phyloP scores from a whole-genome alignment of 2,797 vertebrate genomes.

The Emydoidea blandingii region DNA sequence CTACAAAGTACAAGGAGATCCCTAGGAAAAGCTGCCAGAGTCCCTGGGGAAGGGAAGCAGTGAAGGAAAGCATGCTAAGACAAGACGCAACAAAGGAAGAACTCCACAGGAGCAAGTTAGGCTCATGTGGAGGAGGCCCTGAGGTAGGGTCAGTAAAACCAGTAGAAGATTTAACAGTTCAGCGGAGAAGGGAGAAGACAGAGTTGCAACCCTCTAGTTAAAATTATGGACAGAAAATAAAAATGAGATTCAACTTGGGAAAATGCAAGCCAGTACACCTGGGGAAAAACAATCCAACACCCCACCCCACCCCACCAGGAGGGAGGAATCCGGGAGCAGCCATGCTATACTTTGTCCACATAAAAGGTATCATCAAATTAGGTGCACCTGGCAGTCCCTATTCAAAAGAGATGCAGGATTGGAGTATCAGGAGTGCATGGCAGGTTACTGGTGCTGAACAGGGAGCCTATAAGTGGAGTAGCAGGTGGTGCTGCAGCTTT shows the following conservation, averaged over 20 bases:
- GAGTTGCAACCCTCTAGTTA: not conserved
- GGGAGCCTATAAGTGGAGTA: not conserved
- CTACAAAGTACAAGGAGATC: too few species aligned
- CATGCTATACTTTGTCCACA: not conserved
- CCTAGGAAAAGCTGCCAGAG: too few species aligned
- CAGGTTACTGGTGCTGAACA: not conserved
- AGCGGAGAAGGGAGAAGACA: too few species aligned
- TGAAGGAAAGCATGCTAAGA: too few species aligned
- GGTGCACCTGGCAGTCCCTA: not conserved
- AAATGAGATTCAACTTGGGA: not conserved
- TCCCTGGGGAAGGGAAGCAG: too few species aligned
- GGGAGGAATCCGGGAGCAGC: not conserved
- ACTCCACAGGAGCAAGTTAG: too few species aligned
- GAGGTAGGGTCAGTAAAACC: too few species aligned
- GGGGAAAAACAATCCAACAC: not conserved
- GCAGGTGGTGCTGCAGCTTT: constrained; percentile 50
- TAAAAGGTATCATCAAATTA: not conserved
- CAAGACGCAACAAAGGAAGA: too few species aligned
- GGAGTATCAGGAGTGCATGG: not conserved
- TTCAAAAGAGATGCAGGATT: not conserved
- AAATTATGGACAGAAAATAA: rapidly evolving
- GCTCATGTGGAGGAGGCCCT: too few species aligned
- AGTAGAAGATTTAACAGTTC: too few species aligned
- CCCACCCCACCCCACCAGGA: not conserved
- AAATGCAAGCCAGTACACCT: not conserved